These are phyloP conservation scores for Pedionomus torquatus DNA, from an alignment of 2,113 vertebrate species.

Conservation along the genomic window DNA sequence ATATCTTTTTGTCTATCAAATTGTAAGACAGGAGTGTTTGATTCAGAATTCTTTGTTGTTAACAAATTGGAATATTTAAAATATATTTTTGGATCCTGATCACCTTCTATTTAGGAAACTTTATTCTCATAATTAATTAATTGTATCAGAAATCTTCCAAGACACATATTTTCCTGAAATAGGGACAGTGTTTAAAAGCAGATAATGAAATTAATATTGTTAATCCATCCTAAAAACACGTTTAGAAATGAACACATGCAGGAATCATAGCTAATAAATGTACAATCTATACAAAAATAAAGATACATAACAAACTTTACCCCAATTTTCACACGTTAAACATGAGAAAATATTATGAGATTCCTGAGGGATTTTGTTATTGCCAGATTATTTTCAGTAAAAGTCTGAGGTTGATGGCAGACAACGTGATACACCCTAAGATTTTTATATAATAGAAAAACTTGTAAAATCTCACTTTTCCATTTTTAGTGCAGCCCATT, in stretches of 20 bases:
- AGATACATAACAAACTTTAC: not conserved
- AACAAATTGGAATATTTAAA: not conserved
- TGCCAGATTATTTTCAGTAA: not conserved
- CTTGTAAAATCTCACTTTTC: not conserved
- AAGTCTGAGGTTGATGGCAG: not conserved
- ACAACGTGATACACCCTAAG: not conserved
- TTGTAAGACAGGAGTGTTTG: not conserved
- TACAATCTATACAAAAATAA: not conserved
- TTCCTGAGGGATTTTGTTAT: not conserved
- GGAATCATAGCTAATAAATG: not conserved
- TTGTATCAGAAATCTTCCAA: not conserved
- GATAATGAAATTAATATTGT: not conserved
- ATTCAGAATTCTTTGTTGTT: not conserved
- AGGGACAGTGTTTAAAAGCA: not conserved
- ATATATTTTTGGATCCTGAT: not conserved
- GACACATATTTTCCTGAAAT: not conserved
- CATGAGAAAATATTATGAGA: not conserved
- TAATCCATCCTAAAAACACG: not conserved
- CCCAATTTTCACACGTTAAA: not conserved
- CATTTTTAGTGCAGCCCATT: not conserved
- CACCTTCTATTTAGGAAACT: not conserved
- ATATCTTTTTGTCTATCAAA: not conserved
- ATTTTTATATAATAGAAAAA: not conserved
- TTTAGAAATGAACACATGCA: not conserved
- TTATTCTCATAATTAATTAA: not conserved